Evolutionary conservation across 2,888 invertebrate species (phyloP).

Genomic region (Xiphydria camelus): DNA sequence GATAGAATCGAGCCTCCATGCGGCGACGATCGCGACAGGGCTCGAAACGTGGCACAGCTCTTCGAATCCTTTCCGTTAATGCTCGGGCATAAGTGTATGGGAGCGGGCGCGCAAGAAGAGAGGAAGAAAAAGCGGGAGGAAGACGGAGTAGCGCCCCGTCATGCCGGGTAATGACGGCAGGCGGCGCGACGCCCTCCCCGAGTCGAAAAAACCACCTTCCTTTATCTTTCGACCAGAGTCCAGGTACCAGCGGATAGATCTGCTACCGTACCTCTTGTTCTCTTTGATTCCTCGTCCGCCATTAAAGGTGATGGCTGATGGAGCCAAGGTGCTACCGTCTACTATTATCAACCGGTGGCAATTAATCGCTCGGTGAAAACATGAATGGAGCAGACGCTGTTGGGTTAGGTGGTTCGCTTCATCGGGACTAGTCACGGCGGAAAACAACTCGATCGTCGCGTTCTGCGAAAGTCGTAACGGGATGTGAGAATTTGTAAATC

Average conservation of each 20-base stretch:
- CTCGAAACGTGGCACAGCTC: not conserved
- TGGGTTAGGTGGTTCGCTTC: no score
- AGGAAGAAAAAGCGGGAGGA: slow-evolving; percentile 21
- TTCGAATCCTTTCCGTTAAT: not conserved
- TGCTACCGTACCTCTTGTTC: slow-evolving; percentile 33
- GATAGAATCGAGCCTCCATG: no score
- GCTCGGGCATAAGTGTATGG: slow-evolving; percentile 6
- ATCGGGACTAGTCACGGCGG: no score
- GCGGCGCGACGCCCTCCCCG: slow-evolving; percentile 40
- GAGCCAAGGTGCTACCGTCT: slow-evolving; percentile 29
- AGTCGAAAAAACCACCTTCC: slow-evolving; percentile 28
- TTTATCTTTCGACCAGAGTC: slow-evolving; percentile 31
- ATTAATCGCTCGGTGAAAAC: slow-evolving; percentile 35
- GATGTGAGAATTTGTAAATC: no score
- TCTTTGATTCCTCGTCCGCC: slow-evolving; percentile 30
- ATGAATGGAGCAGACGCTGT: slow-evolving; percentile 20
- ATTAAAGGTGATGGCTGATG: slow-evolving; percentile 32
- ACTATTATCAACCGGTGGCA: slow-evolving; percentile 34
- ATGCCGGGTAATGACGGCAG: slow-evolving; percentile 54
- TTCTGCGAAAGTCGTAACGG: no score
- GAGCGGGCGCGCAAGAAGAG: slow-evolving; percentile 23
- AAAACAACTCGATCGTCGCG: no score
- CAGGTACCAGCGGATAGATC: slow-evolving; percentile 33
- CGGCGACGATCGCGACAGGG: not conserved
- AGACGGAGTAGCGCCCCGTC: slow-evolving; percentile 47